phyloP scores from a whole-genome alignment of 2,888 invertebrate genomes.

The Eupelmus urozonus region DNA sequence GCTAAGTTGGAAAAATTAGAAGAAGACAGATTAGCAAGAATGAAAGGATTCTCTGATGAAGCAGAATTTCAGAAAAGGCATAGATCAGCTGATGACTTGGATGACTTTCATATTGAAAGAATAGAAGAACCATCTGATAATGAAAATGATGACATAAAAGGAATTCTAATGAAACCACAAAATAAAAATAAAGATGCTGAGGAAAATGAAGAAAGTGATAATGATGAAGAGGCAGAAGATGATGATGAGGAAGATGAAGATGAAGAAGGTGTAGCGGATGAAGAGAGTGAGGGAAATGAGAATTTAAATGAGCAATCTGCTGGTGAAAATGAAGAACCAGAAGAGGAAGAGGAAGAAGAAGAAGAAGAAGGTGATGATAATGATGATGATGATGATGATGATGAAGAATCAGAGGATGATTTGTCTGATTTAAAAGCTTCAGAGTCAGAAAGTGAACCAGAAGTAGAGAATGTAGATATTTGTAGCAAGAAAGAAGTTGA shows the following conservation, averaged over 20 bases:
- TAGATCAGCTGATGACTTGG: conserved; percentile 91
- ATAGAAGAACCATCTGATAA: conserved; percentile 79
- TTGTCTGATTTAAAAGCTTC: conserved; percentile 65
- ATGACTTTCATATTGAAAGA: conserved; percentile 84
- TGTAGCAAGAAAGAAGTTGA: conserved; percentile 26
- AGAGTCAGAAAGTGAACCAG: conserved; percentile 31
- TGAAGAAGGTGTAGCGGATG: conserved; percentile 60
- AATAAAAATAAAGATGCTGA: conserved; percentile 30
- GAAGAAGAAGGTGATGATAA: conserved; percentile 62
- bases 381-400: conserved; percentile 65
- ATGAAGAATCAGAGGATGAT: conserved; percentile 65
- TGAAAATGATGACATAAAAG: conserved; percentile 77
- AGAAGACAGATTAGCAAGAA: conserved; percentile 86
- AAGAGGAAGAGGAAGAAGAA: conserved; percentile 64
- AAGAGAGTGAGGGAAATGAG: conserved; percentile 62
- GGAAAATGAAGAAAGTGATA: conserved; percentile 50
- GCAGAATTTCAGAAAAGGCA: conserved; percentile 79
- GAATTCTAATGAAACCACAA: conserved; percentile 62
- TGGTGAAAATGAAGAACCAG: conserved; percentile 63
- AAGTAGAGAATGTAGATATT: neutral
- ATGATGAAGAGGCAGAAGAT: conserved; percentile 54
- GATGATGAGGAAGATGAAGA: conserved; percentile 30
- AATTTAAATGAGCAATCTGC: conserved; percentile 59
- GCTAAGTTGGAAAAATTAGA: conserved; percentile 88
- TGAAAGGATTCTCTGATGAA: conserved; percentile 82